These are phyloP conservation scores for Coelopa frigida DNA, from an alignment of 1,140 invertebrate species.

Conservation along the genomic window DNA sequence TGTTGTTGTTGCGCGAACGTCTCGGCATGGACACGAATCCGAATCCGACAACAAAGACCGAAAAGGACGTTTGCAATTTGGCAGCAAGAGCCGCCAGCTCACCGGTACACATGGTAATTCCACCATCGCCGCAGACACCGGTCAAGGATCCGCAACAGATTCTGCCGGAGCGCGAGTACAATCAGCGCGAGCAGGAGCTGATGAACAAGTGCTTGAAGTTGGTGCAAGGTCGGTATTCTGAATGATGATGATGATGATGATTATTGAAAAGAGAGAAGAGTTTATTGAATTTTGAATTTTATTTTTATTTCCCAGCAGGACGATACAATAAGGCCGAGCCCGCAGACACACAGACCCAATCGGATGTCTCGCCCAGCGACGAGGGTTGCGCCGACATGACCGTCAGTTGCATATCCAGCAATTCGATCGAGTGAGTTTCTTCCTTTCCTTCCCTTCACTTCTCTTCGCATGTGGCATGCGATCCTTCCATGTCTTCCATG, in stretches of 20 bases:
- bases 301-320: slow-evolving; percentile 16
- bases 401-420: slow-evolving; percentile 57
- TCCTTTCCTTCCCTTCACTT: no score
- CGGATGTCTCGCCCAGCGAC: slow-evolving; percentile 49
- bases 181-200: slow-evolving; percentile 71
- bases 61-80: slow-evolving; percentile 80
- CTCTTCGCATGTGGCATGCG: no score
- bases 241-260: not conserved
- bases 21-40: slow-evolving; percentile 67
- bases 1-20: slow-evolving; percentile 77
- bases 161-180: slow-evolving; percentile 48
- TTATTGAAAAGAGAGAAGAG: not conserved
- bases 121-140: slow-evolving; percentile 44
- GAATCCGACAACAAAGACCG: slow-evolving; percentile 44
- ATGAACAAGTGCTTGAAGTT: slow-evolving; percentile 77
- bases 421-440: slow-evolving; percentile 60
- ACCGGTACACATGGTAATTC: slow-evolving; percentile 43
- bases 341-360: slow-evolving; percentile 31
- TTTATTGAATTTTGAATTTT: not conserved
- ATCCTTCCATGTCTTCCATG: no score
- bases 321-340: slow-evolving; percentile 32
- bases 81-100: slow-evolving; percentile 60
- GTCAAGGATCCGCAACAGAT: slow-evolving; percentile 40
- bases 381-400: slow-evolving; percentile 61
- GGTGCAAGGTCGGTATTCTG: slow-evolving; percentile 64